These are phyloP conservation scores for Latrodectus geometricus DNA, from an alignment of 1,140 invertebrate genomes.

Conservation along the genomic window DNA sequence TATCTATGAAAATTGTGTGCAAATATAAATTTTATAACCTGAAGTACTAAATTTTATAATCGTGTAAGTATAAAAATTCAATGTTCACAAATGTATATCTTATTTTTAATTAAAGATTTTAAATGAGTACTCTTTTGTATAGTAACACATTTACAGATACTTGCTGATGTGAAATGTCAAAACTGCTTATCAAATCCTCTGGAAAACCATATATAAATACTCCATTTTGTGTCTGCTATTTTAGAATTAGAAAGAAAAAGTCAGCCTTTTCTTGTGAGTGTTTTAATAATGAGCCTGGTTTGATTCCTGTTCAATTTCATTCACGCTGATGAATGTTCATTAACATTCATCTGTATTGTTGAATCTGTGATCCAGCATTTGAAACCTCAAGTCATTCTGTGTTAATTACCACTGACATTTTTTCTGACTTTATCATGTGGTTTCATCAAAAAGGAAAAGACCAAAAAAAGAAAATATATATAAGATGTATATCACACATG, in stretches of 20 bases:
- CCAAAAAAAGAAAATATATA: background rate
- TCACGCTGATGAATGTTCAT: slow-evolving; percentile 13
- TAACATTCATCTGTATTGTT: slow-evolving; percentile 10
- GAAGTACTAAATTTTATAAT: background rate
- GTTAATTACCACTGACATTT: slow-evolving; percentile 3
- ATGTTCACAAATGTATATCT: background rate
- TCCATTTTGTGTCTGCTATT: slow-evolving; percentile 42
- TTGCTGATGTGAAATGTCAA: slow-evolving; percentile 3
- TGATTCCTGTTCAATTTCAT: slow-evolving; percentile 34
- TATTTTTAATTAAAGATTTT: background rate
- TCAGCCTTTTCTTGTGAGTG: slow-evolving; percentile 20
- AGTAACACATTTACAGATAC: background rate
- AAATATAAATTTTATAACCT: background rate
- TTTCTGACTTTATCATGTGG: slow-evolving; percentile 18
- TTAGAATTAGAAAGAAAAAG: slow-evolving; percentile 25
- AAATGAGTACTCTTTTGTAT: slow-evolving; percentile 16
- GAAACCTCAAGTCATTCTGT: slow-evolving; percentile 24
- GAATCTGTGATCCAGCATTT: slow-evolving; percentile 47
- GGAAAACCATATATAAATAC: slow-evolving; percentile 35
- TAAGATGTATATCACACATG: slow-evolving; percentile 29
- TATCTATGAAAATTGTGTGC: background rate
- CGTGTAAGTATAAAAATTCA: too few species aligned
- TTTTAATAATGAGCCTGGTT: slow-evolving; percentile 43
- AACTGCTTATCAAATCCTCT: slow-evolving; percentile 26
- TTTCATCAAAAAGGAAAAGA: slow-evolving; percentile 9